These are phyloP conservation scores for Oreochromis aureus DNA, from an alignment of 2,113 vertebrate species.

Conservation along the genomic window DNA sequence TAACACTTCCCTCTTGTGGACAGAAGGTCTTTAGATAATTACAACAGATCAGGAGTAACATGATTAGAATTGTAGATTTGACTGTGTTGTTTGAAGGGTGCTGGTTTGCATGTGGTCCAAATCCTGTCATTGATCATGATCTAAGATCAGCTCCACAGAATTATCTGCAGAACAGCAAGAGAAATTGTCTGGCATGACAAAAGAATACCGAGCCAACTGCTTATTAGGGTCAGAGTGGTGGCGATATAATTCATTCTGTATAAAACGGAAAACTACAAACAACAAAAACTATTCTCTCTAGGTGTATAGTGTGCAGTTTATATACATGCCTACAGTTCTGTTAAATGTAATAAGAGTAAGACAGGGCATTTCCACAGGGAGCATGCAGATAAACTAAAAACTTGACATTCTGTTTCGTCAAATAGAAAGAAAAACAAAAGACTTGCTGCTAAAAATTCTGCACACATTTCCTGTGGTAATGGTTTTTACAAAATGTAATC, in stretches of 20 bases:
- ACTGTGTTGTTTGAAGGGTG: background rate
- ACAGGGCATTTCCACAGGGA: background rate
- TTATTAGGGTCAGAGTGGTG: constrained; percentile 23
- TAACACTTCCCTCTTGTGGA: constrained; percentile 77
- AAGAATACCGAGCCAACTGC: background rate
- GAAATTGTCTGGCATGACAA: constrained; percentile 1
- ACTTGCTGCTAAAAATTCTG: background rate
- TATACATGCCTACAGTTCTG: background rate
- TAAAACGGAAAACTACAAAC: background rate
- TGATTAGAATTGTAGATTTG: background rate
- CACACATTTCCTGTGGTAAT: background rate
- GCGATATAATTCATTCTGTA: constrained; percentile 14
- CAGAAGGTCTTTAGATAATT: constrained; percentile 26
- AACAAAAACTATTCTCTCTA: background rate
- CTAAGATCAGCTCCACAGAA: background rate
- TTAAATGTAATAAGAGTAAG: background rate
- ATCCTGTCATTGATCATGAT: background rate
- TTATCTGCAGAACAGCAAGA: constrained; percentile 4
- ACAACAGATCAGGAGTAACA: background rate
- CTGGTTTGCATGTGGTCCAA: background rate
- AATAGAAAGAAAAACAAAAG: constrained; percentile 3
- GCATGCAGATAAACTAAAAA: background rate
- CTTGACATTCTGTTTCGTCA: background rate
- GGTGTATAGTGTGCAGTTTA: background rate
- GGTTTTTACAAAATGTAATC: constrained; percentile 5